phyloP scores from a whole-genome alignment of 2,888 invertebrate genomes.

The Ophion slaviceki region DNA sequence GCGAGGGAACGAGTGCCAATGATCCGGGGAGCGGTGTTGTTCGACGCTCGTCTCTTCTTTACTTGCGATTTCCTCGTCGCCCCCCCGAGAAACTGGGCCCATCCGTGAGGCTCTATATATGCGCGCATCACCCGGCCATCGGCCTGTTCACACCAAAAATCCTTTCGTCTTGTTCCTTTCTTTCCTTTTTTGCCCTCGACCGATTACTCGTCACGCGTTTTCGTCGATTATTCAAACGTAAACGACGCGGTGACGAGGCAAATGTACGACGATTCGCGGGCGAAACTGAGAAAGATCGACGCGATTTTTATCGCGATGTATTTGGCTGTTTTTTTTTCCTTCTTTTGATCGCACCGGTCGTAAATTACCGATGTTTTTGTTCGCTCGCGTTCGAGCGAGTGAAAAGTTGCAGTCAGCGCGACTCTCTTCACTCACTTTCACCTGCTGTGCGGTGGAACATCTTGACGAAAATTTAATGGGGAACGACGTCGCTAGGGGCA shows the following conservation, averaged over 20 bases:
- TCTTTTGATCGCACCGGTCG: not conserved
- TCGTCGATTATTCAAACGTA: not conserved
- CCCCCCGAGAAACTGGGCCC: constrained; percentile 84
- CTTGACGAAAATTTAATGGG: not conserved
- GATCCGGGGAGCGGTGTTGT: constrained; percentile 64
- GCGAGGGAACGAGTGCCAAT: constrained; percentile 22
- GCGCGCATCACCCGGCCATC: constrained; percentile 87
- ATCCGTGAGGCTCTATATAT: constrained; percentile 89
- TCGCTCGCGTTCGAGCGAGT: not conserved
- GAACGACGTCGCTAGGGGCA: not conserved
- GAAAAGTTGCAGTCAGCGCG: constrained; percentile 16
- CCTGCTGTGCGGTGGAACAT: not conserved
- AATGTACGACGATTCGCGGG: not conserved
- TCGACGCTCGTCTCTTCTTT: constrained; percentile 76
- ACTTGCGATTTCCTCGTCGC: constrained; percentile 74
- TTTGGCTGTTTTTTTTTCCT: not conserved
- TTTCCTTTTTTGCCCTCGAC: not conserved
- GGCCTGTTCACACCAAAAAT: constrained; percentile 69
- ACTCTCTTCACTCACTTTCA: constrained; percentile 19
- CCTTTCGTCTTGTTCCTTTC: not conserved
- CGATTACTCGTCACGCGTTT: not conserved
- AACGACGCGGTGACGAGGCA: not conserved
- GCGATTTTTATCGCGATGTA: not conserved
- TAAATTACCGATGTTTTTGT: constrained; percentile 1
- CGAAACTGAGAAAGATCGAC: not conserved